phyloP scores from a whole-genome alignment of 2,888 invertebrate species.

The Petrolisthes manimaculis region DNA sequence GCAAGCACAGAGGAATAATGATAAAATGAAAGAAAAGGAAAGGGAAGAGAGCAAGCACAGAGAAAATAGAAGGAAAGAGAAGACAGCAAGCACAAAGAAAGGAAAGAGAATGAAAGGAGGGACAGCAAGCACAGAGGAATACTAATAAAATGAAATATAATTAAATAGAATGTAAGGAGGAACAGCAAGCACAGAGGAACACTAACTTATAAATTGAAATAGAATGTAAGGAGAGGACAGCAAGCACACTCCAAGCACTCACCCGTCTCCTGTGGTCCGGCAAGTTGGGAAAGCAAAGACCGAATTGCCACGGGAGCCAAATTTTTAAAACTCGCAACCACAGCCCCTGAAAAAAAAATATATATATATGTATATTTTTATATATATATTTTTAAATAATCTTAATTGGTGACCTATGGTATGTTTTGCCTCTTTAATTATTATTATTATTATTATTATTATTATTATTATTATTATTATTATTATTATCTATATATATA shows the following conservation, averaged over 20 bases:
- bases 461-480: neutral
- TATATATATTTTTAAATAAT: neutral
- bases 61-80: too few relatives aligned
- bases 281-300: constrained; percentile 58
- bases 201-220: too few relatives aligned
- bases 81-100: too few relatives aligned
- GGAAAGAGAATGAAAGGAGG: too few relatives aligned
- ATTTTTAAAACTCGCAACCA: constrained; percentile 15
- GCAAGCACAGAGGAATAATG: too few relatives aligned
- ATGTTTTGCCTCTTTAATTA: neutral
- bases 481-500: constrained; percentile 6
- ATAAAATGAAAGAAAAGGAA: too few relatives aligned
- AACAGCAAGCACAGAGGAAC: too few relatives aligned
- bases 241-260: constrained; percentile 8
- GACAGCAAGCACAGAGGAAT: too few relatives aligned
- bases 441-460: constrained; percentile 12
- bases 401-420: neutral
- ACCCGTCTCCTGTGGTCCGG: constrained; percentile 55
- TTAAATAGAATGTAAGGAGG: too few relatives aligned
- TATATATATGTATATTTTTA: constrained; percentile 12
- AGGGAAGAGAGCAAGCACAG: too few relatives aligned
- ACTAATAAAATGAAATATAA: too few relatives aligned
- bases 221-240: too few relatives aligned
- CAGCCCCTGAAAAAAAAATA: constrained; percentile 19
- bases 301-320: constrained; percentile 59